Base-by-base conservation (phyloP, 2,797 vertebrate species). In the Octomys mimax region DNA sequence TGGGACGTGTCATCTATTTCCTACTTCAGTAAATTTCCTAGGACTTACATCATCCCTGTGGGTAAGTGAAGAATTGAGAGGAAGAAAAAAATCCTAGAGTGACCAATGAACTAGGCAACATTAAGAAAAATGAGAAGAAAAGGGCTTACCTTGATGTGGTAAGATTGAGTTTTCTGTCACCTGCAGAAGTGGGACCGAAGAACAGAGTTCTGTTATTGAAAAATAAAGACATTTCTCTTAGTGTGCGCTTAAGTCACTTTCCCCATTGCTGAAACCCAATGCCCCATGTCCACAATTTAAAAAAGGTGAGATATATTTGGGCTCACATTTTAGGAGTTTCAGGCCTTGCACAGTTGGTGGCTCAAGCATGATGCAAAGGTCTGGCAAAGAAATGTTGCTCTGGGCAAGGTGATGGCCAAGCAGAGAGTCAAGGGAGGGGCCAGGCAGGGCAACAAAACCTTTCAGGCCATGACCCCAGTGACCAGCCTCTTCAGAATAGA, bases 91-190 rank as follows among this genome's bases (percentile, higher is more conserved):
- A 78, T 70, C 36, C 31, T 31, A 61, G 2, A 39, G 24, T 77
- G 61, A 59, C 28, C 33, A 13, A 16, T 82, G 70, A 88, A 68
- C 36, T 6, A 52, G 59, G 52, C 21, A 62, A 33, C 77, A 66
- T 33, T 95, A 78, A 71, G 42, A 78, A 95, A 90, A 68, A 46
- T 42, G 90, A 39, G 81, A 90, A 52, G 21, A 94, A 39, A 12
- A 39, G 12, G 83, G 24, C 88, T 92, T 33, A 36, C 26, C 31
- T 84, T 71, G 61, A 73, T 46, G 57, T 66, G 28, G 14, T 22
- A 92, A 92, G 52, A 78, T 18, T 52, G 42, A 70, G 12, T 59
- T 39, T 91, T 86, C 88, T 93, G 70, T 89, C 16, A 22, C 39
- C 24, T 33, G 42, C 33, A 77, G 68, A 79, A 93, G n/a, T 57